phyloP scores from a whole-genome alignment of 2,113 vertebrate genomes.

The Leucosticte australis region DNA sequence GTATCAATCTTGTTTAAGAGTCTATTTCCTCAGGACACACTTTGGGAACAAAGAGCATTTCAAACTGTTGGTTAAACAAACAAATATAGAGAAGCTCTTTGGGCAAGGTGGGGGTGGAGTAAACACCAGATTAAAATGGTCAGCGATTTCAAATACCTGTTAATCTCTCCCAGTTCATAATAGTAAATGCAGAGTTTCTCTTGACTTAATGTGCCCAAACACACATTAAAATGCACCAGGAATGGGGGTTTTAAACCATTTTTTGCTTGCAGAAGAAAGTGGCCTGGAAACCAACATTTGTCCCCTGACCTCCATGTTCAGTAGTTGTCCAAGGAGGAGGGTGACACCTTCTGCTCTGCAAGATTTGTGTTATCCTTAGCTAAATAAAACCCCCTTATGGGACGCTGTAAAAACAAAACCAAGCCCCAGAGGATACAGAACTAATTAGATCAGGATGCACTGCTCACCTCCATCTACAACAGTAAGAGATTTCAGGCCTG shows the following conservation, averaged over 20 bases:
- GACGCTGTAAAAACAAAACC: not conserved
- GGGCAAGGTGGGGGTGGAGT: not conserved
- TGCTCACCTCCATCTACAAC: not conserved
- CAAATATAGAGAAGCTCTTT: slow-evolving; percentile 30
- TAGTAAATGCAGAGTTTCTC: not conserved
- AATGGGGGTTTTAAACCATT: not conserved
- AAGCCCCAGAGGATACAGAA: not conserved
- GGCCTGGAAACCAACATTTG: not conserved
- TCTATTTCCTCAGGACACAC: slow-evolving; percentile 51
- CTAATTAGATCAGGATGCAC: not conserved
- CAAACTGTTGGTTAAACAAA: slow-evolving; percentile 60
- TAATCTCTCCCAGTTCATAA: not conserved
- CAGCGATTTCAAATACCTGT: not conserved
- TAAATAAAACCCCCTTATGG: slow-evolving; percentile 24
- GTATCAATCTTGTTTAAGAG: slow-evolving; percentile 58
- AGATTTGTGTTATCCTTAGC: slow-evolving; percentile 10
- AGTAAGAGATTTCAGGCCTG: not conserved
- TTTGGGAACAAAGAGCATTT: slow-evolving; percentile 60
- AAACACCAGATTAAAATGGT: slow-evolving; percentile 21
- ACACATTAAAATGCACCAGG: not conserved
- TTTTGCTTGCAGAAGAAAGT: not conserved
- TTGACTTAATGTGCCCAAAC: not conserved
- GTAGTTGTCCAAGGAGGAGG: not conserved
- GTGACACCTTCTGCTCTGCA: not conserved
- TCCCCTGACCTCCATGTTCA: not conserved